Evolutionary conservation across 2,888 invertebrate species (phyloP).

Genomic region (Dinocampus coccinellae): DNA sequence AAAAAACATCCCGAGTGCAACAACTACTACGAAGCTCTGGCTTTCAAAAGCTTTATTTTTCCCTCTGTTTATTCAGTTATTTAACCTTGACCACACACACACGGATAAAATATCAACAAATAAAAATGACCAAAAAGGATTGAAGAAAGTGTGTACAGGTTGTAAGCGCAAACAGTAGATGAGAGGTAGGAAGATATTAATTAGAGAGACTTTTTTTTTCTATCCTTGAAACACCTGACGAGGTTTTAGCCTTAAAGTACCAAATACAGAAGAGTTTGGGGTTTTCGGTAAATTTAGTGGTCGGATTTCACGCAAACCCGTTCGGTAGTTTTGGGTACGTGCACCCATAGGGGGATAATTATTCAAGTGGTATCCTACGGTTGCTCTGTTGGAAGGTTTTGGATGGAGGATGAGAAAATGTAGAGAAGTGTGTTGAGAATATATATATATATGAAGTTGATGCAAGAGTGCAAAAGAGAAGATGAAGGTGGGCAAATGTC

Average conservation of each 20-base stretch:
- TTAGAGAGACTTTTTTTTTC: conserved; percentile 52
- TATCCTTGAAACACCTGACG: conserved; percentile 59
- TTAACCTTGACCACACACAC: background rate
- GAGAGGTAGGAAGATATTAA: conserved; percentile 55
- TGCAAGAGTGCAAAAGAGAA: conserved; percentile 45
- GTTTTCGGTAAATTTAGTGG: conserved; percentile 58
- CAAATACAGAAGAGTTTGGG: conserved; percentile 50
- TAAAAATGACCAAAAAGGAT: background rate
- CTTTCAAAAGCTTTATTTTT: no score
- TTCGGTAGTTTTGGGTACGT: conserved; percentile 55
- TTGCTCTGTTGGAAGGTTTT: conserved; percentile 38
- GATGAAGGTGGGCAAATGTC: background rate
- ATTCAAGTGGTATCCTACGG: conserved; percentile 66
- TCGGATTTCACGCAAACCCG: conserved; percentile 61
- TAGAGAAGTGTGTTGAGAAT: background rate
- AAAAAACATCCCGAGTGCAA: no score
- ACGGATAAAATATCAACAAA: background rate
- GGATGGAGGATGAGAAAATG: background rate
- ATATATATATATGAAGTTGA: conserved; percentile 36
- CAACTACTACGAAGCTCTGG: no score
- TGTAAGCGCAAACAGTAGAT: background rate
- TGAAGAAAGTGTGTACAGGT: background rate
- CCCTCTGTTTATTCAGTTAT: no score
- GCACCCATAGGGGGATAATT: conserved; percentile 61
- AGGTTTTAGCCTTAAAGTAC: conserved; percentile 60